Conservation (phyloP, 2,888 invertebrate genomes). For the Mesorhabditis belari region DNA sequence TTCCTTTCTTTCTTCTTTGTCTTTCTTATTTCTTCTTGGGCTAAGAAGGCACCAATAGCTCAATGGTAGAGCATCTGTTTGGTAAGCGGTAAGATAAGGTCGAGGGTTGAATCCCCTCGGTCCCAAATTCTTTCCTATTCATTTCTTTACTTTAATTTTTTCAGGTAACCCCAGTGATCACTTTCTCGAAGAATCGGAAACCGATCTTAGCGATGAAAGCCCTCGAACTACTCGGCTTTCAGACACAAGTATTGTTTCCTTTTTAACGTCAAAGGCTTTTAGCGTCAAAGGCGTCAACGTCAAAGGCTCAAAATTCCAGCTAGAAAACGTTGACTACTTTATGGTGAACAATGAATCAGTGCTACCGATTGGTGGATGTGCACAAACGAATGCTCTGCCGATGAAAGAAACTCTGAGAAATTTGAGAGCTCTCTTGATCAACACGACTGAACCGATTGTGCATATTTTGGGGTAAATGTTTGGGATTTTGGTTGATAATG, state of each 20-base stretch:
- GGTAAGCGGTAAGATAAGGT: no score
- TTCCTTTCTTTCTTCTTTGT: no score
- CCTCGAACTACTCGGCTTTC: background rate
- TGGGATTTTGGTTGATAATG: background rate
- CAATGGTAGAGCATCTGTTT: no score
- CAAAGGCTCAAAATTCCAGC: background rate
- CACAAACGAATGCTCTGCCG: background rate
- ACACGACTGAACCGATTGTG: background rate
- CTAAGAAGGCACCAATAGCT: no score
- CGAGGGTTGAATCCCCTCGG: no score
- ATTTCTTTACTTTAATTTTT: no score
- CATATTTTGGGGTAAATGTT: background rate
- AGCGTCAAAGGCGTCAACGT: background rate
- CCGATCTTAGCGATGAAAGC: background rate
- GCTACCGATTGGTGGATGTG: background rate
- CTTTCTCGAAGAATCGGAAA: background rate
- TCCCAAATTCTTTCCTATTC: no score
- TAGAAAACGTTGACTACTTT: background rate
- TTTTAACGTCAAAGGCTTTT: no score
- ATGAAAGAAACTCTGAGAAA: background rate
- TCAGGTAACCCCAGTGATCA: background rate
- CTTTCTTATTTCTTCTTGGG: no score
- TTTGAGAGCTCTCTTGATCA: background rate
- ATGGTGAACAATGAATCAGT: background rate
- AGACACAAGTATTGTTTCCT: background rate